Conservation (phyloP, 30 jellyfish, hydroid and myxozoan genomes). For the Pseudorhiza aurosa region DNA sequence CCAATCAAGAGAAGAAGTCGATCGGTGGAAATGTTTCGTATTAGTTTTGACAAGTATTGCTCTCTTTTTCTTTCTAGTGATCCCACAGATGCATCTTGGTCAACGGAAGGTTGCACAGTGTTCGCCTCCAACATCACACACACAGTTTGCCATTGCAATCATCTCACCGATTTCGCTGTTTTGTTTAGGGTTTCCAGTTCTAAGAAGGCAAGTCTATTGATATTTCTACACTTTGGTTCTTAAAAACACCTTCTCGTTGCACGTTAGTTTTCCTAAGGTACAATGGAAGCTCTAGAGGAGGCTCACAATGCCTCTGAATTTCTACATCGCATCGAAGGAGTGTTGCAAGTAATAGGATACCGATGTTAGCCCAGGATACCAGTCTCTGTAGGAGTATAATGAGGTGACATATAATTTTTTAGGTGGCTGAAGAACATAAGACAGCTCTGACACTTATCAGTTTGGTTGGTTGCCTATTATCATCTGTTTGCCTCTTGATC, state of each 20-base stretch:
- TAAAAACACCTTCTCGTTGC: too few species aligned
- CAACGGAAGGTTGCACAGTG: constrained; percentile 71
- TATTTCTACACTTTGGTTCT: too few species aligned
- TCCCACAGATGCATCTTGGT: constrained; percentile 62
- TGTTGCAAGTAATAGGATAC: too few species aligned
- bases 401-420: too few species aligned
- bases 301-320: too few species aligned
- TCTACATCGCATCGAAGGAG: too few species aligned
- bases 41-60: not conserved
- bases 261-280: too few species aligned
- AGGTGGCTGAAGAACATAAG: constrained; percentile 41
- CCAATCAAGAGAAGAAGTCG: too few species aligned
- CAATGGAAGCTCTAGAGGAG: too few species aligned
- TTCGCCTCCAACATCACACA: constrained; percentile 44
- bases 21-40: too few species aligned
- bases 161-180: constrained; percentile 83
- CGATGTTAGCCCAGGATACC: too few species aligned
- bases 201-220: constrained; percentile 44
- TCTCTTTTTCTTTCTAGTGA: constrained; percentile 11
- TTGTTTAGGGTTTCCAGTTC: constrained; percentile 49
- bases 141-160: constrained; percentile 77
- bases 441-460: constrained; percentile 54
- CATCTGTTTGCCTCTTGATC: constrained; percentile 63
- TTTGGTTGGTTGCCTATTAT: constrained; percentile 62
- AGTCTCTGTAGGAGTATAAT: too few species aligned